Evolutionary conservation across 2,888 invertebrate species (phyloP), one percentile per base, ranked within the genome.

Genomic region (Drosophila kuntzei): DNA sequence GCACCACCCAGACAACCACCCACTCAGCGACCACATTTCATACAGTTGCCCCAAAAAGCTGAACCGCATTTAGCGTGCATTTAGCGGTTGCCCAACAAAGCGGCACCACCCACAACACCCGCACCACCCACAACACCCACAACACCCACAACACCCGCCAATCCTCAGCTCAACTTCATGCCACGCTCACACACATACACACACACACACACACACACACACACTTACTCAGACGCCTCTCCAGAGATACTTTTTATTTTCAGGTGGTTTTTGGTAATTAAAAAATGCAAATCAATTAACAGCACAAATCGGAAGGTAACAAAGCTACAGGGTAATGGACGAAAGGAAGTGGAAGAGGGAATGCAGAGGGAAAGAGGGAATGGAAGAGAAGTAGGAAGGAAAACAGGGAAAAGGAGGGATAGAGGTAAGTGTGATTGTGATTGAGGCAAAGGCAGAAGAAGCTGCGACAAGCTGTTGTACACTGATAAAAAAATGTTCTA

Each of bases 1-100:
- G 67, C 79, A 60, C 54, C 67, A 59, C 60, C 50, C 46, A 14
- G 1, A 5, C 49, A 18, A 43, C 61, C n/a, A n/a, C 18, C 67
- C 54, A 36, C 50, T 20, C 41, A 11, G 29, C 36, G 44, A 66
- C 84, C 87, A 73, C 87, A 84, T 79, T 84, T 84, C 87, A 84
- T 84, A 81, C 71, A 81, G 72, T 72, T 70, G 74, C 71, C 80
- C 64, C 44, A 54, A 41, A 60, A 66, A 76, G 86, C 81, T 84
- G 66, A 84, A 86, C 88, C 86, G 88, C 88, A 86, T 88, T 86
- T 86, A 86, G 87, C 84, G 80, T 83, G 78, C 81, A 74, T 86
- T 86, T 86, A 86, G 86, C 81, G 86, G 86, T 88, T 81, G 76
- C 83, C 76, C 68, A 65, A 29, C 76, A 57, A 73, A 61, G 57